phyloP scores from a whole-genome alignment of 1,140 invertebrate genomes.

The Zophobas morio region DNA sequence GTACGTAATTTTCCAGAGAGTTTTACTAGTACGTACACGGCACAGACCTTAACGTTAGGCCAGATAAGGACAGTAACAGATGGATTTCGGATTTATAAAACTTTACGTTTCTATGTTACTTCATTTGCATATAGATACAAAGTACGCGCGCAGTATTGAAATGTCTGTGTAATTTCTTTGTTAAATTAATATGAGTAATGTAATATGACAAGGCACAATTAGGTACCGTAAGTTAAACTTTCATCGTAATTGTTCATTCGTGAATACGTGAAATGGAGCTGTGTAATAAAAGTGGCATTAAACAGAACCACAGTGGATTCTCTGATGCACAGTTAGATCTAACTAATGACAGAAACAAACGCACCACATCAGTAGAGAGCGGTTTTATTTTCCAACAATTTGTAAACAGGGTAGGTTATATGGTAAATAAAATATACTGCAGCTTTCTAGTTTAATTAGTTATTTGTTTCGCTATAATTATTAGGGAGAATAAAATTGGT shows the following conservation, averaged over 20 bases:
- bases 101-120: background rate
- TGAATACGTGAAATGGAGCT: conserved; percentile 6
- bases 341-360: conserved; percentile 20
- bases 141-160: background rate
- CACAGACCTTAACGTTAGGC: background rate
- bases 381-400: conserved; percentile 13
- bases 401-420: conserved; percentile 9
- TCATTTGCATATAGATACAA: background rate
- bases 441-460: conserved; percentile 18
- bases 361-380: conserved; percentile 6
- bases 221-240: background rate
- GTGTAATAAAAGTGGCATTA: conserved; percentile 7
- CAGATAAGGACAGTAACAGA: background rate
- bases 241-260: conserved; percentile 2
- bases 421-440: conserved; percentile 5
- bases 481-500: background rate
- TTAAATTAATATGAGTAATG: background rate
- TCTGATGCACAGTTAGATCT: background rate
- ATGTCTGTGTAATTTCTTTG: background rate
- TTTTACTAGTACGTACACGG: background rate
- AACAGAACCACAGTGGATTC: background rate
- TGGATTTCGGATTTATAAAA: background rate
- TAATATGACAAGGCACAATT: background rate
- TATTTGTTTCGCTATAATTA: background rate
- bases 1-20: background rate